These are phyloP conservation scores for Abrostola tripartita DNA, from an alignment of 2,888 invertebrate genomes.

Conservation along the genomic window DNA sequence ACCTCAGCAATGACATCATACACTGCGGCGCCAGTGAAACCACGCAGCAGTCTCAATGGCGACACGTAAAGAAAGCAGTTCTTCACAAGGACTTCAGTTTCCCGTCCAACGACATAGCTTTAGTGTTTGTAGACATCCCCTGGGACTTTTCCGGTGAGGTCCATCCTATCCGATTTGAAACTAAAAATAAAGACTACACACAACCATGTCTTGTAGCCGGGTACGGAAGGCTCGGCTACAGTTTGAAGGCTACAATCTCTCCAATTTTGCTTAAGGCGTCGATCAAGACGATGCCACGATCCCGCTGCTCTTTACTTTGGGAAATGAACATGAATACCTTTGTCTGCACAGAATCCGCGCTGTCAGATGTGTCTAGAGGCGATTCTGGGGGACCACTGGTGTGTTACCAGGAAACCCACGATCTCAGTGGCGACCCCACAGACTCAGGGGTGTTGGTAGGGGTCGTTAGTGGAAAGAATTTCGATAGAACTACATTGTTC, in stretches of 20 bases:
- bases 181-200: slow-evolving; percentile 57
- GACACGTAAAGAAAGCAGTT: slow-evolving; percentile 10
- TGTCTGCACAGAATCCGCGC: slow-evolving; percentile 45
- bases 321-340: slow-evolving; percentile 65
- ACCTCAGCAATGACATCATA: slow-evolving; percentile 53
- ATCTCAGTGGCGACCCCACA: slow-evolving; percentile 56
- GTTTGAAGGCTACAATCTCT: slow-evolving; percentile 31
- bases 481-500: slow-evolving; percentile 68
- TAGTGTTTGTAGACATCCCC: slow-evolving; percentile 53
- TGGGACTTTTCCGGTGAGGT: slow-evolving; percentile 63
- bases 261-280: slow-evolving; percentile 63
- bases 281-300: slow-evolving; percentile 61
- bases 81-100: slow-evolving; percentile 36
- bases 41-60: slow-evolving; percentile 33
- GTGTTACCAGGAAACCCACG: slow-evolving; percentile 61
- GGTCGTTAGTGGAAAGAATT: slow-evolving; percentile 76
- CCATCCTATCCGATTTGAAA: slow-evolving; percentile 55
- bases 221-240: slow-evolving; percentile 62
- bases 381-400: slow-evolving; percentile 79
- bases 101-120: slow-evolving; percentile 68
- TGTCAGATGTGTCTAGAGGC: slow-evolving; percentile 59
- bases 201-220: slow-evolving; percentile 67
- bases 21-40: slow-evolving; percentile 62
- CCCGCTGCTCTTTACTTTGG: slow-evolving; percentile 68
- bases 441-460: slow-evolving; percentile 68